Evolutionary conservation across 2,113 vertebrate species (phyloP).

Genomic region (Felis chaus): DNA sequence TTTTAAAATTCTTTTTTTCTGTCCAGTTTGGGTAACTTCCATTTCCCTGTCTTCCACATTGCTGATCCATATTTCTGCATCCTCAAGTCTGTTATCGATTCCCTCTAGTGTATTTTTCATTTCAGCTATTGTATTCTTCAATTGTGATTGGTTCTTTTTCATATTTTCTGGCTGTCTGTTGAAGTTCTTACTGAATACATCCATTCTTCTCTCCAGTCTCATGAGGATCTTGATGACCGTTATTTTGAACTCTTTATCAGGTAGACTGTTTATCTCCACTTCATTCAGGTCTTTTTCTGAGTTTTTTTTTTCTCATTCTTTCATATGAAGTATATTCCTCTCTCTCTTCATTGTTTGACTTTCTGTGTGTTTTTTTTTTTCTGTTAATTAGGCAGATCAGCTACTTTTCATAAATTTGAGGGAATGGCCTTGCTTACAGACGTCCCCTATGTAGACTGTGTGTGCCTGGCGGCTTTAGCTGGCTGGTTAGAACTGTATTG

Average conservation of each 20-base stretch:
- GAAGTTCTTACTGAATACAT: neutral
- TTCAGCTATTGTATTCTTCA: neutral
- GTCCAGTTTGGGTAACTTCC: neutral
- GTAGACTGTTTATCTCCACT: neutral
- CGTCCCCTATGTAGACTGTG: neutral
- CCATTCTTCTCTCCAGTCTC: neutral
- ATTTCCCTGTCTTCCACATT: too few species aligned
- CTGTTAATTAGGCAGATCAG: neutral
- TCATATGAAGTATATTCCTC: neutral
- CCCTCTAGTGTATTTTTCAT: neutral
- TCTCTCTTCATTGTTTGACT: neutral
- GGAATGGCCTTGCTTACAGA: neutral
- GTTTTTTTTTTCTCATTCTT: neutral
- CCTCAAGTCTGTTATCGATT: neutral
- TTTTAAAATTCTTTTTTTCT: neutral
- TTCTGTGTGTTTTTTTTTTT: neutral
- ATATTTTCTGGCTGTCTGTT: neutral
- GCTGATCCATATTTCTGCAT: neutral
- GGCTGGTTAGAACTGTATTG: neutral
- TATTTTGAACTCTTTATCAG: neutral
- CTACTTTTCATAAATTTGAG: neutral
- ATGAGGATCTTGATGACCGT: neutral
- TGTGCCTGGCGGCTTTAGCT: neutral
- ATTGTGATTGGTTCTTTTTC: neutral
- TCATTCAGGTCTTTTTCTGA: neutral